These are phyloP conservation scores for Cossypha dichroa DNA, from an alignment of 2,797 vertebrate genomes.

Conservation along the genomic window DNA sequence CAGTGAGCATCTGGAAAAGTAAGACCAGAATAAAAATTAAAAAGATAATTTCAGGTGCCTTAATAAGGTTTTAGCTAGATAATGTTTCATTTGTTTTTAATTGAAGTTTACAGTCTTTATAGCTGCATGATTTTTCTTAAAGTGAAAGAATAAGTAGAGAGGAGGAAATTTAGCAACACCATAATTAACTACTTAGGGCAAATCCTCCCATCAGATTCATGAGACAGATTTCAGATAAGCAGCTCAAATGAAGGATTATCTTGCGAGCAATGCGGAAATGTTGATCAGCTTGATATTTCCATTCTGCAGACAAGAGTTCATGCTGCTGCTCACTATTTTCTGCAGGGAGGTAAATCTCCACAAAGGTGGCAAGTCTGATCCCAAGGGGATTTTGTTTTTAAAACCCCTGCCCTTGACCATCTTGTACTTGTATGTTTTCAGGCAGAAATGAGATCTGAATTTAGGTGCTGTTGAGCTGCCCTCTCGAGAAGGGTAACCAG, in stretches of 20 bases:
- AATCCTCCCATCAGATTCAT: constrained; percentile 56
- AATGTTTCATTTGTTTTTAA: not conserved
- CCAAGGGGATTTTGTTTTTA: not conserved
- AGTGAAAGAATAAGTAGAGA: constrained; percentile 7
- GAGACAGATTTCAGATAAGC: constrained; percentile 68
- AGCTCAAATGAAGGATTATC: constrained; percentile 66
- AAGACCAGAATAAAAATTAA: not conserved
- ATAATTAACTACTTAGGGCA: constrained; percentile 61
- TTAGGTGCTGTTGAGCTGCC: not conserved
- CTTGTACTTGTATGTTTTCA: not conserved
- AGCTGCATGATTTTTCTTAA: not conserved
- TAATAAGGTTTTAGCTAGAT: not conserved
- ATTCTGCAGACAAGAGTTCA: constrained; percentile 36
- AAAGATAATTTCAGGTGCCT: not conserved
- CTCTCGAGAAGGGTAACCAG: not conserved
- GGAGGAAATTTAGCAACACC: constrained; percentile 39
- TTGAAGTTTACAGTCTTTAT: not conserved
- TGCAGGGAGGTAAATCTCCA: constrained; percentile 5
- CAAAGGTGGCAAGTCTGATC: not conserved
- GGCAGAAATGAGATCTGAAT: not conserved
- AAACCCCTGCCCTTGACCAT: not conserved
- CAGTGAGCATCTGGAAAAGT: not conserved
- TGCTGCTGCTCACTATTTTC: constrained; percentile 28
- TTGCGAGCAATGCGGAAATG: constrained; percentile 54
- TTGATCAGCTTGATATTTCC: constrained; percentile 63